These are phyloP conservation scores for Dendronephthya gigantea DNA, from an alignment of 64 coral and sea anemone species.

Conservation along the genomic window DNA sequence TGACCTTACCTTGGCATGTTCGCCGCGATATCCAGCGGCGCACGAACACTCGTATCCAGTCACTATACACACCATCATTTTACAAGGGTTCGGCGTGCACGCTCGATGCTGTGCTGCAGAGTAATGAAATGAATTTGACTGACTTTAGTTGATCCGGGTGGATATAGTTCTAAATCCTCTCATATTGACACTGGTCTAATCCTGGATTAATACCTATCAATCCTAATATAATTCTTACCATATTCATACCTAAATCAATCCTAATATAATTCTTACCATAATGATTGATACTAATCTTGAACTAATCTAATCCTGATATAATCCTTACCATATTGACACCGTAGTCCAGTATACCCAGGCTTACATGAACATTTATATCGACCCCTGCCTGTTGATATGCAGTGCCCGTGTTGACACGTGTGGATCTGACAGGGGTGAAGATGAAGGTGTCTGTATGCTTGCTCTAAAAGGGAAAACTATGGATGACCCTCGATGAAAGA, in stretches of 20 bases:
- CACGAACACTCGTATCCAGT: conserved; percentile 72
- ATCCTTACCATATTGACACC: conserved; percentile 37
- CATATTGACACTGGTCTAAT: too few species aligned
- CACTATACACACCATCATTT: conserved; percentile 80
- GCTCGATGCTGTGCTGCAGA: not conserved
- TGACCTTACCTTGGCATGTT: conserved; percentile 49
- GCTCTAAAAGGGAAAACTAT: not conserved
- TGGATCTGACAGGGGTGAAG: not conserved
- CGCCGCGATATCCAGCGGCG: conserved; percentile 52
- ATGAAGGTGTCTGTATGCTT: not conserved
- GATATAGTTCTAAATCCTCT: too few species aligned
- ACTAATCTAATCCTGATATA: not conserved
- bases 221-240: too few species aligned
- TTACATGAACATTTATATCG: conserved; percentile 56
- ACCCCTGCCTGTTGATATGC: not conserved
- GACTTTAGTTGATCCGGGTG: too few species aligned
- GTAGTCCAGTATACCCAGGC: conserved; percentile 50
- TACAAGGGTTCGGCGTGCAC: conserved; percentile 53
- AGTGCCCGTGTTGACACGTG: conserved; percentile 11
- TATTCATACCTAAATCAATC: too few species aligned
- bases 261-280: too few species aligned
- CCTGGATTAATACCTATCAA: too few species aligned
- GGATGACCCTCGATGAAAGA: not conserved
- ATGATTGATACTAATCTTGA: too few species aligned
- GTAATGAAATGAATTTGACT: too few species aligned